Base-by-base conservation (phyloP, 1,140 invertebrate species). In the Steinernema khuongi region DNA sequence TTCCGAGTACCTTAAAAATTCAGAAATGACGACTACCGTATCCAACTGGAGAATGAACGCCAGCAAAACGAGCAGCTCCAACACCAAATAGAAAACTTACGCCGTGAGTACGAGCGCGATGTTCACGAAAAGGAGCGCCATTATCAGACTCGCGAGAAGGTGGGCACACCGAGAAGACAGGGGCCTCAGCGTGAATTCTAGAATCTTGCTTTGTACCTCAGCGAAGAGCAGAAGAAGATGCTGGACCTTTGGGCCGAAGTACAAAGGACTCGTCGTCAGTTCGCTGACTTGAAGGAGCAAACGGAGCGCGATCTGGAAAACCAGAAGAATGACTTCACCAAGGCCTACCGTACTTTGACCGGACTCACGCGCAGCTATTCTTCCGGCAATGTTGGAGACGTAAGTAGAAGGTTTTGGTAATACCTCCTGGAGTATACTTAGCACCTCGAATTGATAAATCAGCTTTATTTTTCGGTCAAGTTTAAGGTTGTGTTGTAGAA, bases 151-250 rank as follows among this genome's bases (percentile, higher is more conserved):
- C 72, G 80, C 43, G 81, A 84, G 73, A 73, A 73, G 68, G 82
- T 83, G 41, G 69, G 29, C n/a, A 11, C 31, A 1, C n/a, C 0
- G 31, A 60, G 31, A 7, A 19, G 19, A n/a, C 19, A 30, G 29
- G 1, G 30, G 17, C 26, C 26, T 1, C 17, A 75, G 17, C 17
- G 17, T 69, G 36, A 31, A 41, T 70, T 79, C 44, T 50, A 83
- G 83, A 85, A 85, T 68, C 60, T 84, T n/a, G 41, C 83, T 18
- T 82, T 85, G 71, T 85, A 85, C 70, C 74, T 85, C 0, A 81
- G 80, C 31, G 83, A 84, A 68, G 83, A 84, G 44, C 83, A 84
- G 74, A 81, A 83, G 67, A 84, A 85, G 31, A 85, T 85, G 81
- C 50, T 85, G n/a, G 83, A 84, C 66, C 31, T 84, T 1, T 85